Conservation (phyloP, 2,113 vertebrate genomes). For the Microtus richardsoni region DNA sequence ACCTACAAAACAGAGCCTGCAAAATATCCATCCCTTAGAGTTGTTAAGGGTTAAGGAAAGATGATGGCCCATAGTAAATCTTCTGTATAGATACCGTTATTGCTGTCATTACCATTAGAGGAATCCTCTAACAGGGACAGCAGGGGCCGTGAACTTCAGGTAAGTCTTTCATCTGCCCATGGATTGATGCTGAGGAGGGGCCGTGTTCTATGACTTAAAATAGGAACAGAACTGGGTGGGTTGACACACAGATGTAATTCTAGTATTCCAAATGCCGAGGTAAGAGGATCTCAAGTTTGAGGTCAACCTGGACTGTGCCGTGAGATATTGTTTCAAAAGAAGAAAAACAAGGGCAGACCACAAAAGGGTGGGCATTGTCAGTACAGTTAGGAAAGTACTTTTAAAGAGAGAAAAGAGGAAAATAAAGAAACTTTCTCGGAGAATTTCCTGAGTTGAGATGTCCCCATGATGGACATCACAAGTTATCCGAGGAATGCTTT, state of each 20-base stretch:
- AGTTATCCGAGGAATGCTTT: not conserved
- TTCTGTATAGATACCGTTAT: not conserved
- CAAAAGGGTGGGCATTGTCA: no score
- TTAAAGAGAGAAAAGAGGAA: conserved; percentile 2
- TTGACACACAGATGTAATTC: not conserved
- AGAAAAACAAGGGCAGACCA: not conserved
- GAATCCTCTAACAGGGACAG: not conserved
- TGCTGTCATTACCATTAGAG: not conserved
- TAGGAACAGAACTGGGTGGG: not conserved
- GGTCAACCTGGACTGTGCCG: not conserved
- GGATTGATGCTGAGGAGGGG: not conserved
- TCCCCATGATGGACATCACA: not conserved
- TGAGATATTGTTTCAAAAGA: not conserved
- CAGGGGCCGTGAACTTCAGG: not conserved
- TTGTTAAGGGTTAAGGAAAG: not conserved
- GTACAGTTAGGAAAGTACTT: not conserved
- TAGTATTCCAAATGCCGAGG: not conserved
- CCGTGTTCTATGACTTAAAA: not conserved
- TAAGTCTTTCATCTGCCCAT: not conserved
- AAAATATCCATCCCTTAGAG: not conserved
- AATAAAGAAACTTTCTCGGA: not conserved
- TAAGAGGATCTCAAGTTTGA: not conserved
- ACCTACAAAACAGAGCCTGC: not conserved
- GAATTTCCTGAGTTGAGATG: not conserved
- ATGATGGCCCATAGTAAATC: not conserved